Evolutionary conservation across 2,888 invertebrate genomes (phyloP).

Genomic region (Anoncus sp.): DNA sequence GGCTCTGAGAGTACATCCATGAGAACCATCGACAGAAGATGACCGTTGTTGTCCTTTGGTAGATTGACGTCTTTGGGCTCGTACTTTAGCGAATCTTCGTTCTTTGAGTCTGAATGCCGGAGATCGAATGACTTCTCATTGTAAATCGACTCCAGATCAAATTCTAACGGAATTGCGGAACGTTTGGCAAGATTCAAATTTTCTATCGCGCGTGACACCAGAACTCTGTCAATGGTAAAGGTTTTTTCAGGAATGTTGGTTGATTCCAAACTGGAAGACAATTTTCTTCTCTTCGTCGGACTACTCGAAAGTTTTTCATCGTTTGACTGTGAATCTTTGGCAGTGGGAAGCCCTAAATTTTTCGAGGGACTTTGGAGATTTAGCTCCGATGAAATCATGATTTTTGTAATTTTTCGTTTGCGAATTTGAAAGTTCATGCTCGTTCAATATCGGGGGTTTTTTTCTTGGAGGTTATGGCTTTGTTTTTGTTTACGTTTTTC

Average conservation of each 20-base stretch:
- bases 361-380: neutral
- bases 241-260: neutral
- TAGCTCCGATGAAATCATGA: neutral
- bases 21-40: conserved; percentile 70
- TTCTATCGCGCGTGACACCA: conserved; percentile 65
- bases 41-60: conserved; percentile 69
- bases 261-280: conserved; percentile 19
- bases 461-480: too few species aligned
- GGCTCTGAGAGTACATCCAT: conserved; percentile 74
- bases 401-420: too few species aligned
- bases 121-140: conserved; percentile 60
- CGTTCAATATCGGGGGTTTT: too few species aligned
- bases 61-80: conserved; percentile 68
- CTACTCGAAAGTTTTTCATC: neutral
- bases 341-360: neutral
- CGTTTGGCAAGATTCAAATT: conserved; percentile 74
- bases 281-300: conserved; percentile 40
- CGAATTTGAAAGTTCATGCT: too few species aligned
- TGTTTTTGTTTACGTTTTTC: too few species aligned
- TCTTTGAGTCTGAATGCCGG: conserved; percentile 59
- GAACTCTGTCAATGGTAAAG: conserved; percentile 56
- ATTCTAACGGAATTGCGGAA: conserved; percentile 69
- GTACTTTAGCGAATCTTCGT: conserved; percentile 65
- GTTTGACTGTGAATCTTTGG: neutral
- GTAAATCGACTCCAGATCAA: conserved; percentile 75